Conservation (phyloP, 2,797 vertebrate species). For the Acanthis flammea region DNA sequence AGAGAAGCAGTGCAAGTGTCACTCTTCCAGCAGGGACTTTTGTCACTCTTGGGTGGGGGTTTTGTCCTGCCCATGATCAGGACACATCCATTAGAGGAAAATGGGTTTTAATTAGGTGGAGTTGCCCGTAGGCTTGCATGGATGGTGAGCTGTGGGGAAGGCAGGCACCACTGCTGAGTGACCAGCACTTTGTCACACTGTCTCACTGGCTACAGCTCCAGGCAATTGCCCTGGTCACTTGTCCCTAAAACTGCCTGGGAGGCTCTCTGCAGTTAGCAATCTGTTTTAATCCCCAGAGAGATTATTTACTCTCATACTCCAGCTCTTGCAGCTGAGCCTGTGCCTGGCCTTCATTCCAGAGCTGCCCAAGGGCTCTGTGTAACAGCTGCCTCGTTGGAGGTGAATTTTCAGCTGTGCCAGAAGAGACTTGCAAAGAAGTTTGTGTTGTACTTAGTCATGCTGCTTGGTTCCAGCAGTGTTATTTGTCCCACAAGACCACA, state of each 20-base stretch:
- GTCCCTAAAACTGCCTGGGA: not conserved
- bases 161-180: not conserved
- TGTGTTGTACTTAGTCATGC: slow-evolving; percentile 23
- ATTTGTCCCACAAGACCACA: slow-evolving; percentile 34
- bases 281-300: slow-evolving; percentile 25
- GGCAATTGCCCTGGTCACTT: not conserved
- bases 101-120: not conserved
- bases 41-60: not conserved
- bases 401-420: slow-evolving; percentile 37
- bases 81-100: not conserved
- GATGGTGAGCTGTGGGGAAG: not conserved
- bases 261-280: slow-evolving; percentile 23
- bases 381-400: slow-evolving; percentile 12
- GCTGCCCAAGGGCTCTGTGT: not conserved
- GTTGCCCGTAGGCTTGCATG: not conserved
- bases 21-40: not conserved
- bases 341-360: not conserved
- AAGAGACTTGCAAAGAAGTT: slow-evolving; percentile 16
- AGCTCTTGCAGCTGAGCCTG: slow-evolving; percentile 7
- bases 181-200: not conserved
- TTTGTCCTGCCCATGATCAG: not conserved
- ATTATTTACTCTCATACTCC: slow-evolving; percentile 18
- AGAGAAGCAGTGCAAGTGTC: not conserved
- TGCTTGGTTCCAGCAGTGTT: slow-evolving; percentile 21
- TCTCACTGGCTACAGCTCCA: fast-evolving